Base-by-base conservation (phyloP, 2,888 invertebrate genomes). In the Lasioglossum oenotherae region DNA sequence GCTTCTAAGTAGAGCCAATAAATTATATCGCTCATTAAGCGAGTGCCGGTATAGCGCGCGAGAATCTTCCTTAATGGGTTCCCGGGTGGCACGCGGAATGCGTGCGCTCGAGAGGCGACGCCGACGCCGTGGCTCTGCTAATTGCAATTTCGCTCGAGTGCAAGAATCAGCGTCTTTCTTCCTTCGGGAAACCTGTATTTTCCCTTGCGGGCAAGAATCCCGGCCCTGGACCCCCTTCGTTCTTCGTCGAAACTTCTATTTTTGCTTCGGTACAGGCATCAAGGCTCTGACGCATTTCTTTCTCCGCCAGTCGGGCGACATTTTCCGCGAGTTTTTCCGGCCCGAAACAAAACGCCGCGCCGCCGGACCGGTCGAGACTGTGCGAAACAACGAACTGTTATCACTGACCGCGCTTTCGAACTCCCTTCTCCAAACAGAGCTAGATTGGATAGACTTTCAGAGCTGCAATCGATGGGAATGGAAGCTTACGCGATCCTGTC, bases 21-120 rank as follows among this genome's bases (percentile, higher is more conserved):
- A 92, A 92, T 92, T 92, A 92, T 91, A 90, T 89, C 91, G 89
- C 88, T 92, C 92, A 92, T 92, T 92, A 92, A 92, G 86, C 87
- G 89, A 77, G 85, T 77, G 85, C 82, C 69, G 67, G 38, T 8
- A 82, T 19, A 19, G 87, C 82, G 85, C 89, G 87, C 89, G 89
- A 87, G 90, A 89, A 86, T 91, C 92, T 92, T 90, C 89, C 91
- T 90, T 92, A 91, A 92, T 92, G 89, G 92, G 80, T 90, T 88
- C 84, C 88, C 83, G 81, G 72, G 78, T n/a, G 74, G 72, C 57
- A 67, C 85, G 79, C 81, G 90, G 81, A 87, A 90, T 85, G 90
- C 89, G 89, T 82, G 89, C 89, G 82, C 80, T 80, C 87, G 67
- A 69, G 75, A 76, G 80, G 76, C 79, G 53, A 53, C 23, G 49